Evolutionary conservation across 1,140 invertebrate species (phyloP).

Genomic region (Drosophila mayri): DNA sequence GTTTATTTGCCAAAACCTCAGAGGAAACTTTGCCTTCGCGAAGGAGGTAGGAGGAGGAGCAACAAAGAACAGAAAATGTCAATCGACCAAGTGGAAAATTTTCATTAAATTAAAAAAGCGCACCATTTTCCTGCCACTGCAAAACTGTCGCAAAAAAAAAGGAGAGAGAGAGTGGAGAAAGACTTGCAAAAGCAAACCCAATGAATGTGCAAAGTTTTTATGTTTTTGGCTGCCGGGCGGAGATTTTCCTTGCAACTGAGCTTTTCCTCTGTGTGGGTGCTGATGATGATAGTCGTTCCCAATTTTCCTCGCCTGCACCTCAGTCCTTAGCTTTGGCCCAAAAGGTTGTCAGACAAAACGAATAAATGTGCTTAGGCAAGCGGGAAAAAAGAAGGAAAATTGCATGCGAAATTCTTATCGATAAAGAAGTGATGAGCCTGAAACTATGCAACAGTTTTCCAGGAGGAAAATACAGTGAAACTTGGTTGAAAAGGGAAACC

Average conservation of each 20-base stretch:
- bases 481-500: not conserved
- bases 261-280: conserved; percentile 28
- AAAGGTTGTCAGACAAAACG: conserved; percentile 70
- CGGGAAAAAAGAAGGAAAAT: conserved; percentile 53
- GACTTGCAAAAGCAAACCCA: conserved; percentile 49
- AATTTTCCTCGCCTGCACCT: conserved; percentile 16
- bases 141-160: conserved; percentile 56
- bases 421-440: conserved; percentile 51
- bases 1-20: conserved; percentile 76
- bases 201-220: conserved; percentile 82
- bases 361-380: conserved; percentile 82
- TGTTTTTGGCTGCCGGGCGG: conserved; percentile 77
- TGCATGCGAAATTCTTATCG: conserved; percentile 61
- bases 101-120: conserved; percentile 84
- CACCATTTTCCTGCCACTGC: conserved; percentile 69
- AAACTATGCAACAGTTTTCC: conserved; percentile 70
- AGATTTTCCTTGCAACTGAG: conserved; percentile 65
- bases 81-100: conserved; percentile 84
- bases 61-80: conserved; percentile 77
- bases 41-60: conserved; percentile 12
- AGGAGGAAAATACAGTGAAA: not conserved
- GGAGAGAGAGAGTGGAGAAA: conserved; percentile 3
- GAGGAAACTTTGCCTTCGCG: conserved; percentile 45
- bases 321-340: not conserved
- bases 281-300: conserved; percentile 47